phyloP scores from a whole-genome alignment of 2,888 invertebrate species.

The Lissocephala sabroskyi region DNA sequence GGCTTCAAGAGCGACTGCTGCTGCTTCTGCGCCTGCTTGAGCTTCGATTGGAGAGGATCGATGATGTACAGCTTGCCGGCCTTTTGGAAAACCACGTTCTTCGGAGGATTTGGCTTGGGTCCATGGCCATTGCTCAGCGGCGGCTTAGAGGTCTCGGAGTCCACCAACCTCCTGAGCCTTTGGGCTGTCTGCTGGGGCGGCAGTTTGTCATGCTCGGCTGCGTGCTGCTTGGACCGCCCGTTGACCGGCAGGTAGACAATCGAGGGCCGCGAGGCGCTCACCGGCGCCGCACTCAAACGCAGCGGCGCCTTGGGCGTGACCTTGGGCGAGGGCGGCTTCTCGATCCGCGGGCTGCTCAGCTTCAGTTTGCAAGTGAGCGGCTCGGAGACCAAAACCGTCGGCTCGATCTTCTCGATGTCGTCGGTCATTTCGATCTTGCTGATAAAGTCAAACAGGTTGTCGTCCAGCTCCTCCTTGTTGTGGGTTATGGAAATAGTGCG shows the following conservation, averaged over 20 bases:
- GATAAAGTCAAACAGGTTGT: constrained; percentile 65
- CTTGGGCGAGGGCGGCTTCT: constrained; percentile 1
- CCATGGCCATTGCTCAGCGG: constrained; percentile 13
- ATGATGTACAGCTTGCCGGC: constrained; percentile 71
- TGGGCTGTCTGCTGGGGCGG: neutral
- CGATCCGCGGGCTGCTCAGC: constrained; percentile 43
- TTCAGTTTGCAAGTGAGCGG: constrained; percentile 29
- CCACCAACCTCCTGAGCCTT: neutral
- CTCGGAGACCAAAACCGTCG: constrained; percentile 61
- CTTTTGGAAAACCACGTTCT: constrained; percentile 67
- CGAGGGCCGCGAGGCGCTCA: constrained; percentile 18
- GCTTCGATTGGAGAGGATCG: constrained; percentile 67
- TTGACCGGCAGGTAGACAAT: constrained; percentile 27
- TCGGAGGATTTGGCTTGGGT: constrained; percentile 7
- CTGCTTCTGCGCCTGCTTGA: constrained; percentile 64
- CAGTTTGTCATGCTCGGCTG: constrained; percentile 3
- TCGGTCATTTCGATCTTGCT: constrained; percentile 65
- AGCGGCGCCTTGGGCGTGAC: constrained; percentile 1
- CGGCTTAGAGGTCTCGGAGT: neutral
- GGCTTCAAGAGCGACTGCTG: constrained; percentile 71
- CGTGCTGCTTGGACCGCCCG: neutral
- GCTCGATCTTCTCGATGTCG: constrained; percentile 71
- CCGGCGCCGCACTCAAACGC: neutral
- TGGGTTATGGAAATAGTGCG: constrained; percentile 46
- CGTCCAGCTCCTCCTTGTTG: constrained; percentile 61